Conservation (phyloP, 2,113 vertebrate genomes). For the Erythrocercus mccallii region DNA sequence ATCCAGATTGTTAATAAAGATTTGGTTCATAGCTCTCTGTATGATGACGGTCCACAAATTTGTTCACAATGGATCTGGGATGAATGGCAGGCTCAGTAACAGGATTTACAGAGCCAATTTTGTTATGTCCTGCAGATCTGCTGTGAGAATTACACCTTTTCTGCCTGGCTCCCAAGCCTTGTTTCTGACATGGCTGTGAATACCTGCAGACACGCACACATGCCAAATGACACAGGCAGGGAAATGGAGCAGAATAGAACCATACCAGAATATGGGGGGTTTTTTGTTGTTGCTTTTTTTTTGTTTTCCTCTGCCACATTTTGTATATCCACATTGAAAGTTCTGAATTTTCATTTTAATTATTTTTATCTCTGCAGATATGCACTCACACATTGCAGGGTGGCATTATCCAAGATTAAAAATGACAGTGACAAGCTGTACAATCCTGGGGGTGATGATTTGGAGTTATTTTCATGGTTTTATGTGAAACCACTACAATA, state of each 20-base stretch:
- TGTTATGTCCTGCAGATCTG: not conserved
- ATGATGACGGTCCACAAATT: not conserved
- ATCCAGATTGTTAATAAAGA: not conserved
- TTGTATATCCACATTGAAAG: not conserved
- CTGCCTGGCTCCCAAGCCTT: not conserved
- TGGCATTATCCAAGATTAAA: not conserved
- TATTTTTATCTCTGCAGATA: not conserved
- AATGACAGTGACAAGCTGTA: not conserved
- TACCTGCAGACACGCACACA: not conserved
- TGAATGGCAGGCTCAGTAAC: not conserved
- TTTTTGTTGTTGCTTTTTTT: not conserved
- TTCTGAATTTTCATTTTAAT: not conserved
- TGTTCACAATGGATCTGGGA: not conserved
- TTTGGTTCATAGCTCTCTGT: not conserved
- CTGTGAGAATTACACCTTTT: not conserved
- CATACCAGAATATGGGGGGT: not conserved
- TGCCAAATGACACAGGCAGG: not conserved
- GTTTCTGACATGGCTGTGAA: not conserved
- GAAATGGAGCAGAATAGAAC: not conserved
- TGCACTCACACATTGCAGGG: not conserved
- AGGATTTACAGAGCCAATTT: not conserved
- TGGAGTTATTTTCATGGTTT: not conserved
- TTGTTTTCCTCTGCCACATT: not conserved
- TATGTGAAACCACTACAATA: conserved; percentile 8
- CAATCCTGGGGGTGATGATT: not conserved